A percentile compares a stretch with the other conserved stretches of the same genome.
Evolutionary conservation across 2,797 vertebrate species (phyloP).

Genomic region (Gadopsis marmoratus): DNA sequence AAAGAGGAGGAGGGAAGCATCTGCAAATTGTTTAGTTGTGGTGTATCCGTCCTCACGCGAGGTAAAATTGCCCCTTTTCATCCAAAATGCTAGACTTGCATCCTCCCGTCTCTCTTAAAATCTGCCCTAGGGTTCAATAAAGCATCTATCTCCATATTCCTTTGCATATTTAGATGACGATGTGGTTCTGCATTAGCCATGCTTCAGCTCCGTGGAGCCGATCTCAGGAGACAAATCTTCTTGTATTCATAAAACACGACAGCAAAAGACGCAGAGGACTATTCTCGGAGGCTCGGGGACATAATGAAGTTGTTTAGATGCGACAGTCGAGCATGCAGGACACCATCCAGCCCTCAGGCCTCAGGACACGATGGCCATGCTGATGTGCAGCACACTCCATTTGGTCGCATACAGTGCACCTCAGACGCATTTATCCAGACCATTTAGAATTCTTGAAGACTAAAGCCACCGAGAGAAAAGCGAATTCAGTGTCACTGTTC

Average conservation of each 20-base stretch:
- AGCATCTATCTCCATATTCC: not conserved
- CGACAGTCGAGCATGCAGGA: constrained; percentile 50
- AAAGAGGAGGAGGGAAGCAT: constrained; percentile 18
- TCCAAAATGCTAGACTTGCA: not conserved
- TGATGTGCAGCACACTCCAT: constrained; percentile 53
- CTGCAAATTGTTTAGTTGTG: constrained; percentile 17
- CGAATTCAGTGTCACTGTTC: not conserved
- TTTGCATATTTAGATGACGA: constrained; percentile 28
- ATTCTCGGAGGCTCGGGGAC: constrained; percentile 29
- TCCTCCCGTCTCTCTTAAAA: not conserved
- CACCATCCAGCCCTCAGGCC: constrained; percentile 48
- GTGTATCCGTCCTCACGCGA: not conserved
- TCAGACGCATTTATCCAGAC: constrained; percentile 55
- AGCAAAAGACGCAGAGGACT: constrained; percentile 9
- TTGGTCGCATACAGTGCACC: constrained; percentile 41
- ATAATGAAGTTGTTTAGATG: constrained; percentile 72
- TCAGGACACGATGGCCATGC: constrained; percentile 51
- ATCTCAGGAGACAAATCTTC: constrained; percentile 30
- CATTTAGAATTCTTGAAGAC: constrained; percentile 27
- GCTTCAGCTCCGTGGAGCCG: constrained; percentile 7
- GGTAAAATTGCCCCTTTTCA: constrained; percentile 3
- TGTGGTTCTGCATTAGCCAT: not conserved
- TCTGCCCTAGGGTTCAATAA: constrained; percentile 31
- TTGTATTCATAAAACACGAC: constrained; percentile 44
- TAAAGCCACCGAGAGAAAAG: not conserved